Evolutionary conservation across 1,140 invertebrate species (phyloP).

Genomic region (Scaptomyza graminum): DNA sequence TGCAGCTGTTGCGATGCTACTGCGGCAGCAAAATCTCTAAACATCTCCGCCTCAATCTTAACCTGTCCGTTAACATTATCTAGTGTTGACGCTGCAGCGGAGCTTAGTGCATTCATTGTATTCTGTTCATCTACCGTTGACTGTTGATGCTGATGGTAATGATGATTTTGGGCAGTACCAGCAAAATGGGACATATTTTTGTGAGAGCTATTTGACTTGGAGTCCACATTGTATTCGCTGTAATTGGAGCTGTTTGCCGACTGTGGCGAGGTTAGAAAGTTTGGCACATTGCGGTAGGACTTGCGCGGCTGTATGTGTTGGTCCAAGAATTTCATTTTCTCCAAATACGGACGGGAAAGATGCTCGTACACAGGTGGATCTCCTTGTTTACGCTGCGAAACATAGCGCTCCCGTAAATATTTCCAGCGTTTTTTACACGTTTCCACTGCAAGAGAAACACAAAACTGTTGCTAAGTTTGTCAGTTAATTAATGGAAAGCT

Average conservation of each 20-base stretch:
- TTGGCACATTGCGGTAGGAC: conserved; percentile 80
- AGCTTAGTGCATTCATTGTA: conserved; percentile 69
- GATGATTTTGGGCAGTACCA: conserved; percentile 50
- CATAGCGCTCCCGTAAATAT: conserved; percentile 81
- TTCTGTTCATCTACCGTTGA: conserved; percentile 57
- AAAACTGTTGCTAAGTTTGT: conserved; percentile 15
- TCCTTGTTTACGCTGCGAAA: conserved; percentile 79
- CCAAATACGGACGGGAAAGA: conserved; percentile 79
- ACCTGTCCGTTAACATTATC: conserved; percentile 73
- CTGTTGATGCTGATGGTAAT: conserved; percentile 72
- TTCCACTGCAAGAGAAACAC: conserved; percentile 61
- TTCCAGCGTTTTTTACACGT: conserved; percentile 83
- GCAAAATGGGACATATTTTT: conserved; percentile 71
- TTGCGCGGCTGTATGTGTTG: conserved; percentile 82
- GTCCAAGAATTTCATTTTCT: conserved; percentile 83
- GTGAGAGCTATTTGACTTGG: conserved; percentile 75
- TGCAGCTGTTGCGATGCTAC: conserved; percentile 79
- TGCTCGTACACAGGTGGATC: conserved; percentile 82
- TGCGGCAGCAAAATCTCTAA: conserved; percentile 76
- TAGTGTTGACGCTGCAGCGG: conserved; percentile 63
- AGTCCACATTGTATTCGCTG: conserved; percentile 79
- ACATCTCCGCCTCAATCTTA: conserved; percentile 78
- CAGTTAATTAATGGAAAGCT: conserved; percentile 31
- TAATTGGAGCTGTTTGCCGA: conserved; percentile 78
- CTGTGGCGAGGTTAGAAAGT: conserved; percentile 77